Conservation (phyloP, 2,797 vertebrate genomes). For the Pelobates cultripes region DNA sequence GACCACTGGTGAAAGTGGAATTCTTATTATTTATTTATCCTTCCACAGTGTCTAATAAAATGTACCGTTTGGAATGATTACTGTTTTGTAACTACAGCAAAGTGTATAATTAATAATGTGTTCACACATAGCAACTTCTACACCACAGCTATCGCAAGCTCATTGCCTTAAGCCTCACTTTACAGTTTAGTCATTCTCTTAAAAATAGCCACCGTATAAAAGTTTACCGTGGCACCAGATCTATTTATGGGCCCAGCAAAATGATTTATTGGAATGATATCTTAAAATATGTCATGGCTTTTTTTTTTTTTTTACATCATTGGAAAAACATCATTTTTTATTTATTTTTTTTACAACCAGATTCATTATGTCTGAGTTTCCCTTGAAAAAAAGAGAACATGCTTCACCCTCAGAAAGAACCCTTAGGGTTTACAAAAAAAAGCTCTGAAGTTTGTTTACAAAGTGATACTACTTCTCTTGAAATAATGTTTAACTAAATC, state of each 20-base stretch:
- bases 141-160: constrained; percentile 18
- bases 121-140: constrained; percentile 37
- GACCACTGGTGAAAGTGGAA: constrained; percentile 19
- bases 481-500: too few species aligned
- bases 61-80: constrained; percentile 37
- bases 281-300: neutral
- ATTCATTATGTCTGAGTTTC: neutral
- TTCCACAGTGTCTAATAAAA: constrained; percentile 39
- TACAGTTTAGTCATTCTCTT: constrained; percentile 32
- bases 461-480: neutral
- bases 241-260: constrained; percentile 25
- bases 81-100: too few species aligned
- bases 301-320: neutral
- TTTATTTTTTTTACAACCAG: neutral
- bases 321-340: neutral
- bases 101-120: constrained; percentile 52
- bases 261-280: neutral
- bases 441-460: neutral
- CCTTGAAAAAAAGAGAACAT: too few species aligned
- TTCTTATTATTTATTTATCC: constrained; percentile 39
- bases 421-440: too few species aligned
- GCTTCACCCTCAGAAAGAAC: too few species aligned
- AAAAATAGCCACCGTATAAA: constrained; percentile 46
- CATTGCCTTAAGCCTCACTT: constrained; percentile 32
- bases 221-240: constrained; percentile 8